Base-by-base conservation (phyloP, 2,888 invertebrate species). In the Hirtodrosophila trivittata region DNA sequence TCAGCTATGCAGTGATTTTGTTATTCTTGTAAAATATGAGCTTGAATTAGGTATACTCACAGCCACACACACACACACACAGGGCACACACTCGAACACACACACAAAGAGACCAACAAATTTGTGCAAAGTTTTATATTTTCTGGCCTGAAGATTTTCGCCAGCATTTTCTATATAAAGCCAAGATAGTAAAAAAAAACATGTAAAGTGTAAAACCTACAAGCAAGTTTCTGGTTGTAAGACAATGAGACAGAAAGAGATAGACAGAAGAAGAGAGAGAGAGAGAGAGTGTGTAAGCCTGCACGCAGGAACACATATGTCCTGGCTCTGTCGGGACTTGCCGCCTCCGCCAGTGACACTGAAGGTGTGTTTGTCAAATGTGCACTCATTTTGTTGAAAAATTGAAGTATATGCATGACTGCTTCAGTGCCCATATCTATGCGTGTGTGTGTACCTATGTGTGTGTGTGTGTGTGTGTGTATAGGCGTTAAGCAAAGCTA, bases 361-460 rank as follows among this genome's bases (percentile, higher is more conserved):
- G 63, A 80, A 85, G 86, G 78, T 80, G 78, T 82, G 75, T 82
- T 80, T 80, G 78, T 80, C 86, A 85, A 80, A 80, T 80, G 86
- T 80, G 78, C 78, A 80, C 86, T 85, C 86, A 80, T 80, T 82
- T 80, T 82, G 78, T 68, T 80, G 86, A 80, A 80, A 78, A 80
- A 80, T 85, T 80, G 78, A 80, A 80, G 86, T 82, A 77, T 86
- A 85, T 80, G 86, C 78, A 80, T 80, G 78, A 80, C 83, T 80
- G 78, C 81, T 80, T 58, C 60, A 76, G 55, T 62, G 51, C 55
- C 43, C 50, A 52, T 35, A 32, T 45, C 33, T 30, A 9, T 28
- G 9, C 28, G 14, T 33, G 9, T 5, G n/a, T 26, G 35, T 18
- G 26, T 32, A 33, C 7, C 8, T 47, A 21, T 52, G 6, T 14